Conservation (phyloP, 2,113 vertebrate species). For the Hirundichthys speculiger region DNA sequence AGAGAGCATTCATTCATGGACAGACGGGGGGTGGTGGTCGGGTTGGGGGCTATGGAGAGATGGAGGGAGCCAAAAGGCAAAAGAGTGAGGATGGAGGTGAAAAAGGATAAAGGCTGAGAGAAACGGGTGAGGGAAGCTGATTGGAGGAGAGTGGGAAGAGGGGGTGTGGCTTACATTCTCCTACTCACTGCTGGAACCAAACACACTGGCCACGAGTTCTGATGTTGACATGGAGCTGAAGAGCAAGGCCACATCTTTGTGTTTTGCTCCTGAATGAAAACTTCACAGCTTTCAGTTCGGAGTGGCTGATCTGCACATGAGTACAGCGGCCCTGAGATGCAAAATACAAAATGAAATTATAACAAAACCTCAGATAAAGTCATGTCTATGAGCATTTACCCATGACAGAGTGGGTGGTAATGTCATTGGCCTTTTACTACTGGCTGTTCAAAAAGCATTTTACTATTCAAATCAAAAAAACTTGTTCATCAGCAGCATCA, state of each 20-base stretch:
- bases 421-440: too few relatives aligned
- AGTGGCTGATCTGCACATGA: background rate
- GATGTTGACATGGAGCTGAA: slow-evolving; percentile 20
- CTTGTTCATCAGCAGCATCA: too few relatives aligned
- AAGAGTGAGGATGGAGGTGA: slow-evolving; percentile 31
- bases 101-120: slow-evolving; percentile 39
- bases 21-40: slow-evolving; percentile 34
- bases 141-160: slow-evolving; percentile 19
- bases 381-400: too few relatives aligned
- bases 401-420: too few relatives aligned
- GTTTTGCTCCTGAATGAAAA: background rate
- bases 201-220: slow-evolving; percentile 5
- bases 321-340: too few relatives aligned
- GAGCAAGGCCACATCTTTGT: slow-evolving; percentile 5
- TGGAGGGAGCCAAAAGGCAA: slow-evolving; percentile 44
- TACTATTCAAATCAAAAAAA: too few relatives aligned
- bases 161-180: slow-evolving; percentile 8
- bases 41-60: slow-evolving; percentile 13
- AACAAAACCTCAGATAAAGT: too few relatives aligned
- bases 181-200: slow-evolving; percentile 15
- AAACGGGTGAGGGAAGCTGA: slow-evolving; percentile 21
- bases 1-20: slow-evolving; percentile 78
- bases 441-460: too few relatives aligned
- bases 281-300: background rate
- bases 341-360: too few relatives aligned